These are phyloP conservation scores for Seriola rivoliana DNA, from an alignment of 2,113 vertebrate genomes.

Conservation along the genomic window DNA sequence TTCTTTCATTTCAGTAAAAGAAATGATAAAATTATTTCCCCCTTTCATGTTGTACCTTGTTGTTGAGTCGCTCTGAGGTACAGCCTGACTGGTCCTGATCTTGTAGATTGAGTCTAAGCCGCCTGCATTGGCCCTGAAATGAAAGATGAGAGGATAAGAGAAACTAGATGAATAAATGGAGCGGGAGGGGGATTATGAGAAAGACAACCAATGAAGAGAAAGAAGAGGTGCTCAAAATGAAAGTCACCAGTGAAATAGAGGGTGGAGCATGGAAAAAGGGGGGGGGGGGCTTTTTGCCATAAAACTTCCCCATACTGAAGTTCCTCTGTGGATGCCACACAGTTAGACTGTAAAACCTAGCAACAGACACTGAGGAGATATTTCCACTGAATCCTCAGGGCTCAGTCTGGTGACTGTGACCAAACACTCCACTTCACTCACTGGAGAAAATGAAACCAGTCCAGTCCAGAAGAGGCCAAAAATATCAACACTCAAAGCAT, in stretches of 20 bases:
- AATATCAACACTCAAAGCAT: conserved; percentile 45
- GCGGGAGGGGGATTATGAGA: not conserved
- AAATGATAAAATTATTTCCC: not conserved
- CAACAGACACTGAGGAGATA: conserved; percentile 53
- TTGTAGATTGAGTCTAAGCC: conserved; percentile 80
- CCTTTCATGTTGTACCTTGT: conserved; percentile 73
- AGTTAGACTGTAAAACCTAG: conserved; percentile 29
- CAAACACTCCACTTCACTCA: not conserved
- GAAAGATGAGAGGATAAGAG: conserved; percentile 53
- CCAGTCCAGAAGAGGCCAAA: conserved; percentile 11
- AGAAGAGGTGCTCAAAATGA: conserved; percentile 28
- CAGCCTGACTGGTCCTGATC: conserved; percentile 72
- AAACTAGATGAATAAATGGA: conserved; percentile 27
- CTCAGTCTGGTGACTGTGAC: conserved; percentile 45
- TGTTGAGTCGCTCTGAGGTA: conserved; percentile 69
- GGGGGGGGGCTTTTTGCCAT: not conserved
- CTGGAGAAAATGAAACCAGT: conserved; percentile 51
- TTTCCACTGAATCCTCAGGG: conserved; percentile 41
- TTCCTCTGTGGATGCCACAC: conserved; percentile 37
- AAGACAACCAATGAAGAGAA: conserved; percentile 33
- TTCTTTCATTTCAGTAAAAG: not conserved
- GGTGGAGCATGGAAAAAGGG: conserved; percentile 26
- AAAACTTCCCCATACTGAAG: conserved; percentile 47
- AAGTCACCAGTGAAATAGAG: conserved; percentile 28
- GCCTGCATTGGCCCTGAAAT: conserved; percentile 79